Conservation (phyloP, 2,888 invertebrate genomes). For the Amorpha juglandis region DNA sequence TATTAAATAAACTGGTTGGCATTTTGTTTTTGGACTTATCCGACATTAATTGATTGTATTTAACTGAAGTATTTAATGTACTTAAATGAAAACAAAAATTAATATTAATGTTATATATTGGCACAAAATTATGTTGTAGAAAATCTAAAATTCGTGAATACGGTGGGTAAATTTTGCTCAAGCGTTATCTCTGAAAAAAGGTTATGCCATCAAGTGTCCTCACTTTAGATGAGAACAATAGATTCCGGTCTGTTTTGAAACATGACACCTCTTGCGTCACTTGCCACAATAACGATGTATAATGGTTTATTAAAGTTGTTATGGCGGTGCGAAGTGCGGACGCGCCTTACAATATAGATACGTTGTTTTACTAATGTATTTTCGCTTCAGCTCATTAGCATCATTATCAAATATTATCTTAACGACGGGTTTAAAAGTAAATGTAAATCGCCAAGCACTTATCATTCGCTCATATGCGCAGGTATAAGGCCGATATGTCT, state of each 20-base stretch:
- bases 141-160: neutral
- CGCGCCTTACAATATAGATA: constrained; percentile 37
- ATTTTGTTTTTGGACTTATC: too few relatives aligned
- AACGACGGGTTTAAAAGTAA: constrained; percentile 29
- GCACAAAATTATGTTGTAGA: neutral
- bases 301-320: constrained; percentile 40
- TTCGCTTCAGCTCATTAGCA: constrained; percentile 53
- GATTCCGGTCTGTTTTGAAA: constrained; percentile 58
- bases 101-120: too few relatives aligned
- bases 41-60: neutral
- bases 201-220: constrained; percentile 48
- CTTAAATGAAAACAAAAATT: too few relatives aligned
- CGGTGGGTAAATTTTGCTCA: constrained; percentile 31
- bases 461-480: constrained; percentile 21
- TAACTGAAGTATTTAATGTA: too few relatives aligned
- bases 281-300: constrained; percentile 48
- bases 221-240: constrained; percentile 54
- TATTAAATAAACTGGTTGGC: too few relatives aligned
- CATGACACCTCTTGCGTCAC: constrained; percentile 54
- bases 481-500: neutral
- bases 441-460: constrained; percentile 35
- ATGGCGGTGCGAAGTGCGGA: constrained; percentile 36
- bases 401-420: constrained; percentile 30
- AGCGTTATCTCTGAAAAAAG: constrained; percentile 46
- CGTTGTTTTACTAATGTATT: constrained; percentile 34